phyloP scores from a whole-genome alignment of 2,797 vertebrate species.

The Neosalanx taihuensis region DNA sequence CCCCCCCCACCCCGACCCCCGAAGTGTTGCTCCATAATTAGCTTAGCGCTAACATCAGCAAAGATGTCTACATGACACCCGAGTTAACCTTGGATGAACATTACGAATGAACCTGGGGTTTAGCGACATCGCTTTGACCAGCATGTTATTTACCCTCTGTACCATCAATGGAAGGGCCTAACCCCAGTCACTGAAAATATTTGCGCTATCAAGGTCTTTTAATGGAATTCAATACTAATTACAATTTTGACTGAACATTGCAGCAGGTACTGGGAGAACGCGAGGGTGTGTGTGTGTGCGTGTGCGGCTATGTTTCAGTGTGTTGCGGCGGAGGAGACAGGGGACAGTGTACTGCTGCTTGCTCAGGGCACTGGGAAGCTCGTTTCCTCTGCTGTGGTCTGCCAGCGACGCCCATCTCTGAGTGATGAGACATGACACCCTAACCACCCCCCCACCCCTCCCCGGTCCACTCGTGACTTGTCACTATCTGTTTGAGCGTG shows the following conservation, averaged over 20 bases:
- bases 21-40: constrained; percentile 63
- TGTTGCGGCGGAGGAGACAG: constrained; percentile 26
- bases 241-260: not conserved
- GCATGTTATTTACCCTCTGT: not conserved
- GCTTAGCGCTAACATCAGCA: constrained; percentile 60
- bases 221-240: not conserved
- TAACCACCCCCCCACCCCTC: constrained; percentile 39
- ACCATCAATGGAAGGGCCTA: too few relatives aligned
- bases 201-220: not conserved
- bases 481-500: constrained; percentile 46
- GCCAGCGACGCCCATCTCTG: constrained; percentile 45
- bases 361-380: constrained; percentile 33
- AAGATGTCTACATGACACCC: constrained; percentile 47
- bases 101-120: constrained; percentile 30
- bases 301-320: not conserved
- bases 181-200: not conserved
- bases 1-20: constrained; percentile 9
- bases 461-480: constrained; percentile 44
- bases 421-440: constrained; percentile 44
- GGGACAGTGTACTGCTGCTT: constrained; percentile 46
- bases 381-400: constrained; percentile 35
- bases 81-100: constrained; percentile 68
- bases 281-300: constrained; percentile 2
- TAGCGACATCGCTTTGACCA: not conserved
- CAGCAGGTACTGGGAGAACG: not conserved